Evolutionary conservation across 1,140 invertebrate genomes (phyloP).

Genomic region (Epicauta chinensis): DNA sequence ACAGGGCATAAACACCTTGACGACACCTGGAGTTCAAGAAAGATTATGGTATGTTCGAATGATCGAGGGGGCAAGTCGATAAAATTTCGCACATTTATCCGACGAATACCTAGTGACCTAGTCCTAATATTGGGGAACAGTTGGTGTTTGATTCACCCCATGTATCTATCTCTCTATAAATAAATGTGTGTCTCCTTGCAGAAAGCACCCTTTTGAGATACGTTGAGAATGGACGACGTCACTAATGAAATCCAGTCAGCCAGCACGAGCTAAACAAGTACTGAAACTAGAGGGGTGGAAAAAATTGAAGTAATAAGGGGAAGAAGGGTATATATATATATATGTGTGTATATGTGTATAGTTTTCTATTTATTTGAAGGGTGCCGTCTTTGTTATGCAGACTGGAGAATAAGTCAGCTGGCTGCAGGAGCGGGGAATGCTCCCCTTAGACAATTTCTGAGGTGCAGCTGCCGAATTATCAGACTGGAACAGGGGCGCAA

Average conservation of each 20-base stretch:
- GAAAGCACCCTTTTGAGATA: constrained; percentile 3
- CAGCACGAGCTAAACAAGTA: constrained; percentile 17
- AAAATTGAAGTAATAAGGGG: constrained; percentile 25
- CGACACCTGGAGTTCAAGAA: too few relatives aligned
- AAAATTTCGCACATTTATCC: background rate
- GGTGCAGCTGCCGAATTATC: constrained; percentile 22
- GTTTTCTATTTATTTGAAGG: constrained; percentile 26
- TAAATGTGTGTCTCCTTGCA: background rate
- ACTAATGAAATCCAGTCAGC: constrained; percentile 16
- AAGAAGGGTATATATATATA: constrained; percentile 17
- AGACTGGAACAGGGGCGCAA: too few relatives aligned
- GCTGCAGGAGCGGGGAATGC: constrained; percentile 22
- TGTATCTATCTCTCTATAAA: too few relatives aligned
- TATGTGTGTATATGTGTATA: background rate
- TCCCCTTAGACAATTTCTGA: constrained; percentile 2
- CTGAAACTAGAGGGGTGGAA: constrained; percentile 5
- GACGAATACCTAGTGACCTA: constrained; percentile 21
- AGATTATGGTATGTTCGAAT: too few relatives aligned
- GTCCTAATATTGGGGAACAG: constrained; percentile 1
- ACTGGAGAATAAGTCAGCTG: constrained; percentile 34
- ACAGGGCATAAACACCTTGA: too few relatives aligned
- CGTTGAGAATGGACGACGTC: too few relatives aligned
- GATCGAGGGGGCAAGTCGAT: background rate
- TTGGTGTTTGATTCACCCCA: constrained; percentile 5
- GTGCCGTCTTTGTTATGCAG: constrained; percentile 30